phyloP scores from a whole-genome alignment of 2,797 vertebrate genomes.

The Thaleichthys pacificus region DNA sequence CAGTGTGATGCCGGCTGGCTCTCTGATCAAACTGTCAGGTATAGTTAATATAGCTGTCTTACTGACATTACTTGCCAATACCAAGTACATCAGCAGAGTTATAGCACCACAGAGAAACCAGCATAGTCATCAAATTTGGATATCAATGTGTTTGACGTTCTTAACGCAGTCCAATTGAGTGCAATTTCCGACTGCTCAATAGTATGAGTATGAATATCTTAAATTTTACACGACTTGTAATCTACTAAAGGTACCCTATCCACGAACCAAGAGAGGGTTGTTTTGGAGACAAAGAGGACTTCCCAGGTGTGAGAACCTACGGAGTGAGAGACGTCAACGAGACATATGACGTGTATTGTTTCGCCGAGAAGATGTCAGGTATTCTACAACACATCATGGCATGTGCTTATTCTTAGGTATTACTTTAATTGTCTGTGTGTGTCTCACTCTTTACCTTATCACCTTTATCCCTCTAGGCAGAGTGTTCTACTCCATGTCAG shows the following conservation, averaged over 20 bases:
- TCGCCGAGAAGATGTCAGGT: conserved; percentile 95
- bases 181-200: not conserved
- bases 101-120: too few species aligned
- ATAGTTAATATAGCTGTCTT: not conserved
- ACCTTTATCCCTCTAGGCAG: conserved; percentile 75
- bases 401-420: not conserved
- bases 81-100: too few species aligned
- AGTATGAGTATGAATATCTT: too few species aligned
- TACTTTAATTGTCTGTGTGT: not conserved
- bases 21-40: conserved; percentile 97
- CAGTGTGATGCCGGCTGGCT: conserved; percentile 99
- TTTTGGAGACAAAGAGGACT: conserved; percentile 92
- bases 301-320: conserved; percentile 95
- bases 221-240: not conserved
- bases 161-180: not conserved
- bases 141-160: too few species aligned
- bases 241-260: conserved; percentile 87
- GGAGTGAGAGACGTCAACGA: conserved; percentile 91
- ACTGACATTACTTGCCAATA: not conserved
- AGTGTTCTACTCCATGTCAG: conserved; percentile 89
- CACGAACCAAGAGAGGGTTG: conserved; percentile 90
- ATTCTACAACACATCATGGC: conserved; percentile 23
- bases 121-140: too few species aligned
- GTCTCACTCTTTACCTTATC: conserved; percentile 4
- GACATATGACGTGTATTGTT: conserved; percentile 98